Evolutionary conservation across 2,113 vertebrate species (phyloP).

Genomic region (Antechinus stuartii): DNA sequence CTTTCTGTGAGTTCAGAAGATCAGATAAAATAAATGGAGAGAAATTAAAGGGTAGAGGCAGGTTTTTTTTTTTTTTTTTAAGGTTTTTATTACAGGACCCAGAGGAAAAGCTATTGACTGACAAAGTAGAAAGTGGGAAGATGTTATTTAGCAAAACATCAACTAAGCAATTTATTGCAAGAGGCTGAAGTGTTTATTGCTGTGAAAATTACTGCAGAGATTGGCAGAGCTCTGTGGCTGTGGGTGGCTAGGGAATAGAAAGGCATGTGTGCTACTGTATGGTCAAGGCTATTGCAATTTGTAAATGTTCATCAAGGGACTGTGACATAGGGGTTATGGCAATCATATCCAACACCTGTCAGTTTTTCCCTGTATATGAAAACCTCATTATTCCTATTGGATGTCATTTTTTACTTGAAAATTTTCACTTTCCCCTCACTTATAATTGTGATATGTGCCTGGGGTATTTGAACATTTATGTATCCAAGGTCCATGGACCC

Average conservation of each 20-base stretch:
- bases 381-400: neutral
- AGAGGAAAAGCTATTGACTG: neutral
- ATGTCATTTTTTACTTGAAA: neutral
- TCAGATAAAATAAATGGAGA: neutral
- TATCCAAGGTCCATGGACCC: too few species aligned
- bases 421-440: neutral
- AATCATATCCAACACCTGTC: neutral
- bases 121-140: conserved; percentile 5
- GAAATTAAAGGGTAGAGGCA: neutral
- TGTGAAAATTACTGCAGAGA: neutral
- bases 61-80: neutral
- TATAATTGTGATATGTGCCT: neutral
- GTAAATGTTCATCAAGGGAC: neutral
- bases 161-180: neutral
- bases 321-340: neutral
- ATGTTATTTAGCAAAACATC: neutral
- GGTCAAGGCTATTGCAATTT: neutral
- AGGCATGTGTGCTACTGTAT: neutral
- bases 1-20: neutral
- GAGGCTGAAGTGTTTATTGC: neutral
- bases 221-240: neutral
- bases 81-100: neutral
- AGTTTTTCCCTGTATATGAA: neutral
- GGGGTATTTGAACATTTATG: neutral
- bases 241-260: neutral